These are phyloP conservation scores for Saimiri boliviensis DNA, from an alignment of 2,113 vertebrate species.

Conservation along the genomic window DNA sequence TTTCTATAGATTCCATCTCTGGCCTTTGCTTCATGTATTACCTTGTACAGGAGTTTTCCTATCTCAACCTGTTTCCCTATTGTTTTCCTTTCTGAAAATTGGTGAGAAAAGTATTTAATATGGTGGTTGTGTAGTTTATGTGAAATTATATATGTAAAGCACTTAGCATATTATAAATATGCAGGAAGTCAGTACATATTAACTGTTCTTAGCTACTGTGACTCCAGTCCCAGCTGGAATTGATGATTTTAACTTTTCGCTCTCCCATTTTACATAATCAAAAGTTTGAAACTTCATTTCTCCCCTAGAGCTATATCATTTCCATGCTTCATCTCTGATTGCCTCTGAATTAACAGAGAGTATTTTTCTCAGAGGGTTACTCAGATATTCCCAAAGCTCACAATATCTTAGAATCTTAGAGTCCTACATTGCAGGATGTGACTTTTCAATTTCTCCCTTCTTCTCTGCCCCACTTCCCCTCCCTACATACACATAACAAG, in stretches of 20 bases:
- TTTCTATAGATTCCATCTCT: background rate
- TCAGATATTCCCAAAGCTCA: background rate
- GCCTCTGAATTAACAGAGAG: slow-evolving; percentile 16
- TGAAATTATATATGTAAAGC: slow-evolving; percentile 55
- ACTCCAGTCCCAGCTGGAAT: slow-evolving; percentile 68
- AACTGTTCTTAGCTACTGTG: slow-evolving; percentile 59
- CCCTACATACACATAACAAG: background rate
- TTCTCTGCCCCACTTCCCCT: background rate
- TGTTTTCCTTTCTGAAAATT: slow-evolving; percentile 8
- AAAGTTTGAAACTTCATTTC: slow-evolving; percentile 52
- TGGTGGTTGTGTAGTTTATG: slow-evolving; percentile 18
- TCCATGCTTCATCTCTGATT: slow-evolving; percentile 4
- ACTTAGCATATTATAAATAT: slow-evolving; percentile 69
- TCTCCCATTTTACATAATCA: slow-evolving; percentile 50
- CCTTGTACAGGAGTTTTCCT: background rate
- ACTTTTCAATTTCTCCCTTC: background rate
- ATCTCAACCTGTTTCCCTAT: background rate
- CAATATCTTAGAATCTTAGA: background rate
- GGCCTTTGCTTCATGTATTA: background rate
- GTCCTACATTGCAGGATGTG: no score
- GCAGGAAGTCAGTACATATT: slow-evolving; percentile 66
- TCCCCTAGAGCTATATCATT: background rate
- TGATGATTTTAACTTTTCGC: slow-evolving; percentile 70
- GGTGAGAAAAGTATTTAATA: slow-evolving; percentile 28
- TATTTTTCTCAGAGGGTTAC: background rate